phyloP scores from a whole-genome alignment of 2,888 invertebrate genomes.

The Eueremaeus valkanovi region DNA sequence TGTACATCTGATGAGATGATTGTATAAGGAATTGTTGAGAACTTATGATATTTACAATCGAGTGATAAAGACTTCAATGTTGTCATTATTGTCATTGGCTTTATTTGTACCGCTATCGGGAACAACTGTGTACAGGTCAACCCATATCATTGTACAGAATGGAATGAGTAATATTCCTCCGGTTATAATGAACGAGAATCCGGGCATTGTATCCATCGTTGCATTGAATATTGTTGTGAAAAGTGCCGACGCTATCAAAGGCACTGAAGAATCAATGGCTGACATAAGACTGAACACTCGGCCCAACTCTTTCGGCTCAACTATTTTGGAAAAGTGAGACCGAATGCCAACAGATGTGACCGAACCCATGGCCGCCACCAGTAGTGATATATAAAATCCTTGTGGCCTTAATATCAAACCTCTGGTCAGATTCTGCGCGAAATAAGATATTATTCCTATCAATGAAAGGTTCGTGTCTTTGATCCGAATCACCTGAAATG shows the following conservation, averaged over 20 bases:
- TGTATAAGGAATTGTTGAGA: too few relatives aligned
- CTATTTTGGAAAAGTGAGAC: conserved; percentile 20
- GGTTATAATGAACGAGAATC: background rate
- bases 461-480: conserved; percentile 1
- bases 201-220: conserved; percentile 15
- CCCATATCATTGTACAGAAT: too few relatives aligned
- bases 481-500: background rate
- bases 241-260: background rate
- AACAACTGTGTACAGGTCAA: too few relatives aligned
- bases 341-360: conserved; percentile 15
- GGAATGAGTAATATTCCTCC: too few relatives aligned
- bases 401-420: background rate
- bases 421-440: background rate
- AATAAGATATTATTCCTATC: background rate
- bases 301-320: conserved; percentile 30
- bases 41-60: too few relatives aligned
- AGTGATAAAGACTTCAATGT: too few relatives aligned
- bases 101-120: too few relatives aligned
- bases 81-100: too few relatives aligned
- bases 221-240: conserved; percentile 5
- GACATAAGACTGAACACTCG: conserved; percentile 32
- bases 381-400: background rate
- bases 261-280: conserved; percentile 22
- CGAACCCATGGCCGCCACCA: background rate
- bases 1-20: too few relatives aligned